Evolutionary conservation across 2,797 vertebrate species (phyloP).

Genomic region (Syngnathus acus): DNA sequence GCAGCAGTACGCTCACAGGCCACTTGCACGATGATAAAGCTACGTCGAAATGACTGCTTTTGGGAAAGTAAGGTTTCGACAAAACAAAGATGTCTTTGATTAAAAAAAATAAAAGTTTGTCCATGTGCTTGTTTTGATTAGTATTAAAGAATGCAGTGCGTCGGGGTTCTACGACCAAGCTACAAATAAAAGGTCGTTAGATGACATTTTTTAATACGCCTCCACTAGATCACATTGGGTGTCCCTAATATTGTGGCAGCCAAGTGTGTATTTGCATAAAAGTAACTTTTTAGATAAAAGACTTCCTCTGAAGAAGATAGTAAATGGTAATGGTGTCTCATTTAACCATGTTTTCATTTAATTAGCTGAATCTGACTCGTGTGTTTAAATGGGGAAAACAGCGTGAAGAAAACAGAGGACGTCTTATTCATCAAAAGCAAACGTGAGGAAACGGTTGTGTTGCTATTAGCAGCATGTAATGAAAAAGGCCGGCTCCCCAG

Average conservation of each 20-base stretch:
- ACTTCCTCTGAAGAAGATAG: conserved; percentile 3
- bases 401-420: conserved; percentile 7
- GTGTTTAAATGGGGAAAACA: conserved; percentile 3
- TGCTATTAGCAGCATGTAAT: conserved; percentile 8
- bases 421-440: conserved; percentile 9
- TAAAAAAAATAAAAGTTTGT: not conserved
- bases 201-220: no score
- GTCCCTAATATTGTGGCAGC: not conserved
- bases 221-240: not conserved
- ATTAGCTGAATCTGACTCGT: conserved; percentile 11
- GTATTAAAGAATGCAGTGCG: no score
- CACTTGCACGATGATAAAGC: not conserved
- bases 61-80: not conserved
- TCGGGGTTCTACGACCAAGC: not conserved
- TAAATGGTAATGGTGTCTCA: conserved; percentile 4
- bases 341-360: conserved; percentile 7
- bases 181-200: no score
- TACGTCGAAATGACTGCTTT: not conserved
- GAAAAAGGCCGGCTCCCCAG: conserved; percentile 5
- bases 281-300: conserved; percentile 8
- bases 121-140: no score
- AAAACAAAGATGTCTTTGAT: not conserved
- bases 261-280: not conserved
- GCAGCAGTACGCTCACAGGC: not conserved
- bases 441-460: conserved; percentile 7